Percentiles rank a stretch among this genome's conserved stretches.
Evolutionary conservation across 2,113 vertebrate species (phyloP).

Genomic region (Henicopernis longicauda): DNA sequence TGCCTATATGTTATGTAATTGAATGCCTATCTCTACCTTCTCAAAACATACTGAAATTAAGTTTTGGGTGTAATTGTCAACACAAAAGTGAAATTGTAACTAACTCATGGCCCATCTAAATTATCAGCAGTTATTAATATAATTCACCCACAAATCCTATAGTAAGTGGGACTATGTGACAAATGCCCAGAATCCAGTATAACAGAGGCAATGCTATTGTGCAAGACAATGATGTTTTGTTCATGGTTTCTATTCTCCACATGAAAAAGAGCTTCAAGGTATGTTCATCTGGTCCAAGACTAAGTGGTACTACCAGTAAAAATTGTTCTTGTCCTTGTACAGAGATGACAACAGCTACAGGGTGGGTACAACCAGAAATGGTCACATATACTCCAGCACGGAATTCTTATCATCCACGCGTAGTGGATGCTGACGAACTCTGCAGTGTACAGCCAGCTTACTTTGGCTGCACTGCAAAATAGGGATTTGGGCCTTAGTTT

Average conservation of each 20-base stretch:
- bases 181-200: background rate
- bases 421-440: background rate
- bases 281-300: background rate
- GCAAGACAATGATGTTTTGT: background rate
- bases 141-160: background rate
- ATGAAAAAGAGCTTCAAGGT: background rate
- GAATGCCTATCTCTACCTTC: background rate
- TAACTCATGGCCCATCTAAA: background rate
- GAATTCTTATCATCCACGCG: background rate
- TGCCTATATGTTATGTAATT: background rate
- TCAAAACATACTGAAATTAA: background rate
- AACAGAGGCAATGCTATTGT: background rate
- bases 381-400: background rate
- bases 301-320: background rate
- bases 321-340: background rate
- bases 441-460: background rate
- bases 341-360: background rate
- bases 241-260: background rate
- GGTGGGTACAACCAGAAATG: background rate
- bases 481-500: background rate
- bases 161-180: background rate
- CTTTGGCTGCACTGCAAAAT: background rate
- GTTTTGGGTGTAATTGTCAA: background rate
- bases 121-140: background rate
- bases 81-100: background rate